Conservation (phyloP, 1,140 invertebrate species). For the Aphaenogaster floridana region DNA sequence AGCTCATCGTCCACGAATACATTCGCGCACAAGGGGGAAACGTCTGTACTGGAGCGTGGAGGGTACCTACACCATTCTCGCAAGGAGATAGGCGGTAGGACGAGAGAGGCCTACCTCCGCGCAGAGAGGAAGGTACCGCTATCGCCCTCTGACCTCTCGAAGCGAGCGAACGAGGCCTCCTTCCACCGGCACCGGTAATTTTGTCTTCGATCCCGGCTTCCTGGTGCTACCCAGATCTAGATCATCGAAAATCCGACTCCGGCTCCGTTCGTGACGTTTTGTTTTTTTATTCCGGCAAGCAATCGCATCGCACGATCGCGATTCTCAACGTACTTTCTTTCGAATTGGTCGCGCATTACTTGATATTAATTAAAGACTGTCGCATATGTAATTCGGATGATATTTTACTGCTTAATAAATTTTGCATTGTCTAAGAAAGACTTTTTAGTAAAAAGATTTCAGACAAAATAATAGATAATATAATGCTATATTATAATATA, state of each 20-base stretch:
- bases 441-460: background rate
- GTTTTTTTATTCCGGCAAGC: constrained; percentile 13
- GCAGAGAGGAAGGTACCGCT: constrained; percentile 84
- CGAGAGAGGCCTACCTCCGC: constrained; percentile 77
- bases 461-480: background rate
- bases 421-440: background rate
- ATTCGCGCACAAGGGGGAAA: constrained; percentile 55
- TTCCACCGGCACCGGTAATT: constrained; percentile 84
- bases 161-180: constrained; percentile 82
- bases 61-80: constrained; percentile 71
- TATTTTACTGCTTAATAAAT: background rate
- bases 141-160: constrained; percentile 85
- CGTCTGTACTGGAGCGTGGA: constrained; percentile 74
- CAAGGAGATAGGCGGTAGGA: constrained; percentile 72
- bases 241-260: constrained; percentile 79
- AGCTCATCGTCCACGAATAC: constrained; percentile 52
- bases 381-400: background rate
- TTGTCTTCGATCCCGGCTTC: constrained; percentile 82
- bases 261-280: constrained; percentile 37
- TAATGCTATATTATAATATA: background rate
- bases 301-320: constrained; percentile 2
- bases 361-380: background rate
- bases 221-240: constrained; percentile 82
- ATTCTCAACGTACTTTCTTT: background rate
- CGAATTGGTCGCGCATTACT: constrained; percentile 1